Evolutionary conservation across 1,140 invertebrate genomes (phyloP), one percentile per base, ranked within the genome.

Genomic region (Drosophila paulistorum): DNA sequence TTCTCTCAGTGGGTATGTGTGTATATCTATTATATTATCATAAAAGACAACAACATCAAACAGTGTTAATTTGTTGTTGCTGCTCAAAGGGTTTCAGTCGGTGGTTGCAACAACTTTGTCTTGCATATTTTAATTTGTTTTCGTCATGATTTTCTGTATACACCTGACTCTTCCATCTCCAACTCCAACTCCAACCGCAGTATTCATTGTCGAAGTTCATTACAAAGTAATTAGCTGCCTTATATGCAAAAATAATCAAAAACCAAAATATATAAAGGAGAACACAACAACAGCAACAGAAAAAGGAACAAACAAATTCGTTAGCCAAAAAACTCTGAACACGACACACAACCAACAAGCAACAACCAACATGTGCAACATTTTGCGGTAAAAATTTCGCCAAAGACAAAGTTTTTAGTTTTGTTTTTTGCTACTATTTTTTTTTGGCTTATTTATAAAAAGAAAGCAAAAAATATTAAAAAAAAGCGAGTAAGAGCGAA

Each of bases 181-280:
- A 14, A 30, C 1, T 37, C 17, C 17, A 17, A 17, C 20, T 23
- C 20, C 20, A 1, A 0, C 33, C 26, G 37, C 9, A 41, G 45
- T 63, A 37, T 64, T 82, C 63, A 51, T 89, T 89, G 84, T 84
- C 77, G 77, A 89, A 90, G 81, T 89, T 89, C 84, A 89, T 89
- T 89, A 84, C 84, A 84, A 90, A 89, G 85, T 89, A 89, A 89
- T 89, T 89, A 89, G 77, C 80, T 54, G 69, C 68, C 76, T 71
- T 71, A 82, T 79, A 82, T 82, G 71, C 74, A 81, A 77, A 71
- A 66, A 51, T 41, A 60, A 54, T 17, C 33, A 61, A 63, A 58
- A 76, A 73, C 58, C 67, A 69, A 67, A 69, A 71, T 30, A 17
- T 11, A 51, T 35, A 65, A 69, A 74, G 66, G 68, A 6, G 30